phyloP scores from a whole-genome alignment of 2,113 vertebrate species.

The Onychostruthus taczanowskii region DNA sequence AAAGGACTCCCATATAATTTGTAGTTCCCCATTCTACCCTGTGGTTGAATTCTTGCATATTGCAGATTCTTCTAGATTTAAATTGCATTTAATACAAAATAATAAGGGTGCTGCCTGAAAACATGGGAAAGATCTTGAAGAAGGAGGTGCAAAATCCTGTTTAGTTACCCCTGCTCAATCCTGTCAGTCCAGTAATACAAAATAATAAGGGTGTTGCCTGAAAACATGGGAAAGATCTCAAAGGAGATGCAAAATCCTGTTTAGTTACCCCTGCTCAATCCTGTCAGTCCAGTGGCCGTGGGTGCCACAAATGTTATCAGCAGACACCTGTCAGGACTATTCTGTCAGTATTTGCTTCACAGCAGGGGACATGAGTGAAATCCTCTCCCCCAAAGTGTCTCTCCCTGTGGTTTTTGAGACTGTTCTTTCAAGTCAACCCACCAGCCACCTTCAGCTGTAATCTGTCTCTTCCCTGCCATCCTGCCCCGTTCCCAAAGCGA shows the following conservation, averaged over 20 bases:
- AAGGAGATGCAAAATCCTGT: not conserved
- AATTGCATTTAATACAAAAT: not conserved
- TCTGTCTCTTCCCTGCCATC: not conserved
- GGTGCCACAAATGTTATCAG: not conserved
- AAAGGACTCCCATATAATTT: not conserved
- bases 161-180: not conserved
- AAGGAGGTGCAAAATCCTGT: not conserved
- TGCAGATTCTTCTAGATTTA: not conserved
- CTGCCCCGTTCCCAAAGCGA: not conserved
- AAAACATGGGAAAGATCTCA: not conserved
- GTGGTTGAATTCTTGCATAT: not conserved
- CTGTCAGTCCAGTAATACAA: not conserved
- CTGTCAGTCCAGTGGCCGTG: not conserved
- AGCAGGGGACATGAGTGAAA: not conserved
- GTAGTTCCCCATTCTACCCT: not conserved
- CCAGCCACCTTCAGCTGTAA: constrained; percentile 3
- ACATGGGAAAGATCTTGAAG: not conserved
- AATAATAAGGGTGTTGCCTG: not conserved
- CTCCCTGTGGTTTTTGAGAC: not conserved
- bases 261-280: not conserved
- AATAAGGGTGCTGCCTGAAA: not conserved
- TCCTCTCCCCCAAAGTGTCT: not conserved
- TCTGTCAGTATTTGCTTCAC: not conserved
- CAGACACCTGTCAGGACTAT: not conserved
- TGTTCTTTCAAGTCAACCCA: not conserved